phyloP scores from a whole-genome alignment of 2,113 vertebrate genomes.

The Chascanopsetta lugubris region DNA sequence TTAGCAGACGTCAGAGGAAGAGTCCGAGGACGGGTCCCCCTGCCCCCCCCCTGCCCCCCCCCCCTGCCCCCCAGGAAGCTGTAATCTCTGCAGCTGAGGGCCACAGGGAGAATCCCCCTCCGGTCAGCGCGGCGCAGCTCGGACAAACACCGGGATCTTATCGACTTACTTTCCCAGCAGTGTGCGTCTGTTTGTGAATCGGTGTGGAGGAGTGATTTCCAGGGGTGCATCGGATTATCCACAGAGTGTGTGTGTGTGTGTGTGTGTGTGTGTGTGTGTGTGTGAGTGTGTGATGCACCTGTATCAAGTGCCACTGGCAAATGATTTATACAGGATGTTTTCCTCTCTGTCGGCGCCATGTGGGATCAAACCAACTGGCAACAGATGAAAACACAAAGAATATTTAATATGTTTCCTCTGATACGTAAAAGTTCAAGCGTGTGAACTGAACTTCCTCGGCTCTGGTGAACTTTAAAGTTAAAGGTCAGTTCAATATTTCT shows the following conservation, averaged over 20 bases:
- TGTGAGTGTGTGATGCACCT: conserved; percentile 13
- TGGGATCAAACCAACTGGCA: not conserved
- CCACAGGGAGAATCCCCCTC: conserved; percentile 38
- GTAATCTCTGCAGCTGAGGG: conserved; percentile 35
- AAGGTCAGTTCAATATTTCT: too few species aligned
- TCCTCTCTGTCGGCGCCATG: not conserved
- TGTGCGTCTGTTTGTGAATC: conserved; percentile 39
- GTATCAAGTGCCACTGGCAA: conserved; percentile 50
- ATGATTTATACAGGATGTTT: conserved; percentile 40
- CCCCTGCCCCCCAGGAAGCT: conserved; percentile 12
- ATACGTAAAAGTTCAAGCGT: not conserved
- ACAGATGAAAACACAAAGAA: conserved; percentile 20
- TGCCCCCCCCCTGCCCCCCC: too few species aligned
- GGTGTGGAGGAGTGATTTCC: conserved; percentile 51
- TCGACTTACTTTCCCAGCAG: conserved; percentile 53
- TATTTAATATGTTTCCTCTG: not conserved
- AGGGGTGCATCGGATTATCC: conserved; percentile 51
- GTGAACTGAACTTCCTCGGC: not conserved
- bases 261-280: conserved; percentile 10
- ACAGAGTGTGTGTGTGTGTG: conserved; percentile 28
- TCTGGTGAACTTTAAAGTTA: not conserved
- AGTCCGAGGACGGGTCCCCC: too few species aligned
- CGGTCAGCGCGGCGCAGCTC: conserved; percentile 42
- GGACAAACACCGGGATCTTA: conserved; percentile 40
- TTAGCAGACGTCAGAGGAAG: too few species aligned